Evolutionary conservation across 2,113 vertebrate species (phyloP).

Genomic region (Catharus bicknelli): DNA sequence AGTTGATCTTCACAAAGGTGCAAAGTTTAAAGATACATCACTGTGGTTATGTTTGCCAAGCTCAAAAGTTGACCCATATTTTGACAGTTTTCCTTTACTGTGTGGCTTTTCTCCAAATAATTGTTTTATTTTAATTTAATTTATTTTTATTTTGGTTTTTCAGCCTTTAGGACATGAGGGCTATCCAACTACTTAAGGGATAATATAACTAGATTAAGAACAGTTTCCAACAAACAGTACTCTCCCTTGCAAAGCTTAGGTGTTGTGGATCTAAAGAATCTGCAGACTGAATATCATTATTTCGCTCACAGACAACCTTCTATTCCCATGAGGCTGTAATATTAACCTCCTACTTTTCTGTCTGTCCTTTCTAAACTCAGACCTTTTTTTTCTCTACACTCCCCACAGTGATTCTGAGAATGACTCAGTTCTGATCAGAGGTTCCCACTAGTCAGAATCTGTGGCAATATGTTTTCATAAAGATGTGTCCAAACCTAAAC

Average conservation of each 20-base stretch:
- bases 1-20: background rate
- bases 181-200: background rate
- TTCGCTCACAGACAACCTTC: background rate
- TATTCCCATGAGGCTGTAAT: background rate
- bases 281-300: background rate
- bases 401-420: background rate
- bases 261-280: background rate
- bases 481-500: background rate
- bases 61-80: background rate
- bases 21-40: background rate
- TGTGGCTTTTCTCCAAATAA: background rate
- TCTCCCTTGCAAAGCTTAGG: background rate
- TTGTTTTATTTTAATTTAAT: background rate
- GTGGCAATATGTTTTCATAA: background rate
- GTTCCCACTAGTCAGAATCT: background rate
- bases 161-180: background rate
- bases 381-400: background rate
- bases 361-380: background rate
- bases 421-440: background rate
- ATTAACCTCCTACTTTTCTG: slow-evolving; percentile 14
- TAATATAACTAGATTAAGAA: background rate
- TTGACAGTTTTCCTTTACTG: background rate
- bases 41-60: background rate
- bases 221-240: background rate
- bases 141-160: background rate